Percentiles rank a stretch among this genome's conserved stretches.
These are phyloP conservation scores for Mechanitis mazaeus DNA, from an alignment of 2,888 invertebrate genomes.

Conservation along the genomic window DNA sequence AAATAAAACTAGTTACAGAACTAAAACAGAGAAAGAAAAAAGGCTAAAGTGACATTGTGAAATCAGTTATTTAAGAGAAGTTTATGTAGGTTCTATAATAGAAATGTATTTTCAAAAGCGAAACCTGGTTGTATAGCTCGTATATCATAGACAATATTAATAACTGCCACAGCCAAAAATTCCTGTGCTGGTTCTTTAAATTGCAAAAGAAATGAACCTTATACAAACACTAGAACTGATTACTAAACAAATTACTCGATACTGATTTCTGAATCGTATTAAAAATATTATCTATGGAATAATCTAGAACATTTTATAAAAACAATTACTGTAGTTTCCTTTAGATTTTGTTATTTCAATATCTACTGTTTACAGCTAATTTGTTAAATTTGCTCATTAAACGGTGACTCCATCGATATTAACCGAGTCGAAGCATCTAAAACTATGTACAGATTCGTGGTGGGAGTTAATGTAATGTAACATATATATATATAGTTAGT, in stretches of 20 bases:
- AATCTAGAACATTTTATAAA: no score
- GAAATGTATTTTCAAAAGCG: neutral
- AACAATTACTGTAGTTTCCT: no score
- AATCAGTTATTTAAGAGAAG: no score
- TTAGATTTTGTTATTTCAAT: no score
- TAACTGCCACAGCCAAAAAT: constrained; percentile 1
- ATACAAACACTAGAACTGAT: no score
- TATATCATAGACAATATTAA: neutral
- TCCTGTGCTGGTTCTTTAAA: constrained; percentile 1
- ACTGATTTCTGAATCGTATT: neutral
- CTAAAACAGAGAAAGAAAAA: no score
- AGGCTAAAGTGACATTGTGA: no score
- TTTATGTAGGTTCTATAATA: no score
- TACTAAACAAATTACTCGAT: neutral
- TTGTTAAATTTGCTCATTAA: no score
- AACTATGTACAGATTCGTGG: neutral
- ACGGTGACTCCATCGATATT: no score
- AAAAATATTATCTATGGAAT: neutral
- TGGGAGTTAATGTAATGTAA: neutral
- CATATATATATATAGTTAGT: neutral
- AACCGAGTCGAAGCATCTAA: neutral
- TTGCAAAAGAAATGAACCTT: no score
- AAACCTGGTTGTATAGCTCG: neutral
- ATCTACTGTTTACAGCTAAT: no score
- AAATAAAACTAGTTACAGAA: neutral